Base-by-base conservation (phyloP, 2,797 vertebrate species). In the Glossophaga mutica region DNA sequence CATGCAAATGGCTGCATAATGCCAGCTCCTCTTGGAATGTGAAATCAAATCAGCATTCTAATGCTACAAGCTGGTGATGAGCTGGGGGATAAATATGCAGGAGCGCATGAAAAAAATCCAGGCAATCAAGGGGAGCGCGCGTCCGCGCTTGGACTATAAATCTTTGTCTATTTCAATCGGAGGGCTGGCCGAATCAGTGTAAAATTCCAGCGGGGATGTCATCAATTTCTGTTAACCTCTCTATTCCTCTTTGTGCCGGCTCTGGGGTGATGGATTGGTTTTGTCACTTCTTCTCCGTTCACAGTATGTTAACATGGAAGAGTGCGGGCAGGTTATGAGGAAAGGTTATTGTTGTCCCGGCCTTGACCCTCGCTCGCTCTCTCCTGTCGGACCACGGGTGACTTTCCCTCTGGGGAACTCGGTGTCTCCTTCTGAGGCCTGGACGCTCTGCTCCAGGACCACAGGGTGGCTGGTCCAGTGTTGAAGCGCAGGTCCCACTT, bases 151-250 rank as follows among this genome's bases (percentile, higher is more conserved):
- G 98, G 99, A 99, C 99, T 98, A 99, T 99, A 99, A 99, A 99
- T 99, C 99, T 99, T 99, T 99, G 99, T 99, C 99, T 99, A 99
- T 99, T 99, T 99, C 99, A 99, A 99, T 99, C 98, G 99, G 95
- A 97, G 98, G 99, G 98, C 98, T 98, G 99, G 99, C 99, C 99
- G 99, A 99, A 99, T 99, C 98, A 98, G 99, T 99, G 99, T 99
- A 99, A 99, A 99, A 99, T 99, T 99, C 98, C 94, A 99, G 99
- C 98, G 87, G 99, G 99, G 99, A 99, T 99, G 99, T 99, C 99
- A 99, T 99, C 99, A 99, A 99, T 99, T 99, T 99, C 99, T 99
- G 99, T 99, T 99, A 99, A 99, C 99, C 99, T 99, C 99, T 99
- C 99, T 99, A 99, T 99, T 99, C 99, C 99, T 99, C 99, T 99